phyloP scores from a whole-genome alignment of 2,888 invertebrate genomes.

The Drosophila meridiana region DNA sequence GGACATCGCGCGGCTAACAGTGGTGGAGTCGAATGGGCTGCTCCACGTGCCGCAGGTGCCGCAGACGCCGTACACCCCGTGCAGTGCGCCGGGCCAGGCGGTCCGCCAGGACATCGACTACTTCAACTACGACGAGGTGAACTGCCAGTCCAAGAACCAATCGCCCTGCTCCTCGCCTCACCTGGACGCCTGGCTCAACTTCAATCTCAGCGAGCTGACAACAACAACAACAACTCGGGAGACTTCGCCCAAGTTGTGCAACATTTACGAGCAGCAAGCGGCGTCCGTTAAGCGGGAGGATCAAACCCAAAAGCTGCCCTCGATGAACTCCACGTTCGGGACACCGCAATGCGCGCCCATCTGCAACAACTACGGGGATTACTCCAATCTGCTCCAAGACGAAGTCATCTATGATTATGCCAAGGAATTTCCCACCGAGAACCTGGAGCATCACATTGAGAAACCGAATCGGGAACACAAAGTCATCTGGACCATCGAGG shows the following conservation, averaged over 20 bases:
- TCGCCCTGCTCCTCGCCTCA: slow-evolving; percentile 85
- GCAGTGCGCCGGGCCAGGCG: slow-evolving; percentile 48
- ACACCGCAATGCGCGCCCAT: slow-evolving; percentile 79
- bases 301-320: slow-evolving; percentile 76
- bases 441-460: slow-evolving; percentile 80
- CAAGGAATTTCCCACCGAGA: slow-evolving; percentile 74
- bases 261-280: slow-evolving; percentile 57
- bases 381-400: slow-evolving; percentile 50
- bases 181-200: slow-evolving; percentile 84
- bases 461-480: slow-evolving; percentile 85
- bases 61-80: slow-evolving; percentile 66
- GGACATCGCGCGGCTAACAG: slow-evolving; percentile 84
- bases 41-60: slow-evolving; percentile 61
- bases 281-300: slow-evolving; percentile 28
- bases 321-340: slow-evolving; percentile 84
- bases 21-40: slow-evolving; percentile 43
- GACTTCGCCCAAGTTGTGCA: slow-evolving; percentile 73
- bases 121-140: slow-evolving; percentile 85
- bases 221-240: slow-evolving; percentile 23
- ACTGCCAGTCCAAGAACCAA: slow-evolving; percentile 85
- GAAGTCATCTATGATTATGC: slow-evolving; percentile 45
- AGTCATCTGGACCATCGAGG: slow-evolving; percentile 84
- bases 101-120: slow-evolving; percentile 83
- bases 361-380: slow-evolving; percentile 62
- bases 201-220: slow-evolving; percentile 76